Percentiles rank a stretch among this genome's conserved stretches.
Evolutionary conservation across 2,113 vertebrate genomes (phyloP).

Genomic region (Mastomys coucha): DNA sequence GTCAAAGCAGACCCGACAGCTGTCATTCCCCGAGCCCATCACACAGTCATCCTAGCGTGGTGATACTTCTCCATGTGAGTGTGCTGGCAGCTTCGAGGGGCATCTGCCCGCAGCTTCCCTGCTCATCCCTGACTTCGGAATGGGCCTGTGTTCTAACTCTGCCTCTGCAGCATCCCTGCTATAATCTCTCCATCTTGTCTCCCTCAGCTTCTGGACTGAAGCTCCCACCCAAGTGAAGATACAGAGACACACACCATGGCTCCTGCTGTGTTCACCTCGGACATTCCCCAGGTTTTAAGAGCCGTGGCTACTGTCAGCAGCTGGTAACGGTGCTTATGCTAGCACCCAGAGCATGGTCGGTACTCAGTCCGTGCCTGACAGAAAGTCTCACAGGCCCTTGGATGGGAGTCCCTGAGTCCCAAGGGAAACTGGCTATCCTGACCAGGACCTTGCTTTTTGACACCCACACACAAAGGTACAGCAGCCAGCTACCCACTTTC

Average conservation of each 20-base stretch:
- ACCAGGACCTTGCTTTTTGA: neutral
- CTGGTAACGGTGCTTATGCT: neutral
- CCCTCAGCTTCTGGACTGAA: neutral
- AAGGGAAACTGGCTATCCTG: neutral
- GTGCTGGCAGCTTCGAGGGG: neutral
- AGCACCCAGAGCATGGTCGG: neutral
- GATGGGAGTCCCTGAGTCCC: neutral
- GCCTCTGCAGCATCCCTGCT: neutral
- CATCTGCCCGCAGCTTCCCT: neutral
- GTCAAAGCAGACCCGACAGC: slow-evolving; percentile 57
- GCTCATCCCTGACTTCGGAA: neutral
- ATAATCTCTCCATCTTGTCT: neutral
- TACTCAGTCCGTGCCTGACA: fast-evolving
- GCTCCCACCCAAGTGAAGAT: neutral
- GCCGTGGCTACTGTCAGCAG: fast-evolving
- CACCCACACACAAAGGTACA: neutral
- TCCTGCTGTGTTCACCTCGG: neutral
- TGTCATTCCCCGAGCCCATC: slow-evolving; percentile 48
- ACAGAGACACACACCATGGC: fast-evolving
- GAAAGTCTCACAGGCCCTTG: neutral
- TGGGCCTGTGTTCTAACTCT: neutral
- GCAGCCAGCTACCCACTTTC: neutral
- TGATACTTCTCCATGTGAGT: neutral
- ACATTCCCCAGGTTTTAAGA: neutral
- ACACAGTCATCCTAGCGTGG: neutral